A percentile compares a stretch with the other conserved stretches of the same genome.
These are phyloP conservation scores for Bovichtus variegatus DNA, from an alignment of 2,797 vertebrate genomes.

Conservation along the genomic window DNA sequence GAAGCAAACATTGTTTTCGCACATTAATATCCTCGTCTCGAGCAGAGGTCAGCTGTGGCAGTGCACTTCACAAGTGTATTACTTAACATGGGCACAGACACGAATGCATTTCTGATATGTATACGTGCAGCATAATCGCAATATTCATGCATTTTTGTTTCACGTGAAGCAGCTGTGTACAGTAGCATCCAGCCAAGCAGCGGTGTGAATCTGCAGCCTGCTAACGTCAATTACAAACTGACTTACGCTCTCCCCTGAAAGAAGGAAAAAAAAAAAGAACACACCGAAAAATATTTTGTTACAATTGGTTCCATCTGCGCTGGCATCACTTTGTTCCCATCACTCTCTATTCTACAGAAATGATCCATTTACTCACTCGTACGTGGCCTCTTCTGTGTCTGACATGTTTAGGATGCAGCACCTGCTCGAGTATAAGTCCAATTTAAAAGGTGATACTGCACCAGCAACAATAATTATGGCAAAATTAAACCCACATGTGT, in stretches of 20 bases:
- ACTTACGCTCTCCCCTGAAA: constrained; percentile 92
- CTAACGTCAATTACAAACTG: constrained; percentile 4
- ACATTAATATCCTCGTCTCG: constrained; percentile 41
- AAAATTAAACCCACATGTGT: neutral
- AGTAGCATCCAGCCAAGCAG: constrained; percentile 26
- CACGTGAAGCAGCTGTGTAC: neutral
- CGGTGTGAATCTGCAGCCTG: constrained; percentile 19
- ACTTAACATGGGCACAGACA: neutral
- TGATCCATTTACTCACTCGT: constrained; percentile 87
- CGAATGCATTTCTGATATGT: constrained; percentile 2
- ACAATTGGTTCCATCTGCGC: neutral
- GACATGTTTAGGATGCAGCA: constrained; percentile 87
- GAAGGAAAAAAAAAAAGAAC: constrained; percentile 36
- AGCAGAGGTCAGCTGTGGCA: constrained; percentile 29
- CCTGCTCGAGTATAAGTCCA: constrained; percentile 53
- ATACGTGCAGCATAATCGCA: constrained; percentile 21
- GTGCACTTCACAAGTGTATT: neutral
- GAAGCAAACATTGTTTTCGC: neutral
- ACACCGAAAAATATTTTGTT: constrained; percentile 9
- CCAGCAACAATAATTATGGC: neutral
- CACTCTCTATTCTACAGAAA: neutral
- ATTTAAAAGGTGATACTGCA: neutral
- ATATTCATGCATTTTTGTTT: constrained; percentile 25
- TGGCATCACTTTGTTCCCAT: neutral
- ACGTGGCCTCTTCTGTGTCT: constrained; percentile 87